A percentile compares a stretch with the other conserved stretches of the same genome.
Conservation (phyloP, 2,888 invertebrate species). For the Diabrotica balteata region DNA sequence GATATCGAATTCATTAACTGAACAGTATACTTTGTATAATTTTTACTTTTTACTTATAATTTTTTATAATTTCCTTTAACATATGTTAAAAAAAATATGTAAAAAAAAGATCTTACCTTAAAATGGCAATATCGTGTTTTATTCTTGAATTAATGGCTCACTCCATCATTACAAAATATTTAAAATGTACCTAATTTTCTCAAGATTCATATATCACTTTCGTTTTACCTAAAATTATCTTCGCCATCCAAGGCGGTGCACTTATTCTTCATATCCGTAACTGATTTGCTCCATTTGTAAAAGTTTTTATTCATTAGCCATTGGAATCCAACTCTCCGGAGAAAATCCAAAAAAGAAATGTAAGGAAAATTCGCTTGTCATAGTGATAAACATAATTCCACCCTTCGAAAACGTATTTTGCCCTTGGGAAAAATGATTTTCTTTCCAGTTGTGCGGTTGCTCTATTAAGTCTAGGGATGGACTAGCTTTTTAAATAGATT, state of each 20-base stretch:
- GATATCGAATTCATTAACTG: no score
- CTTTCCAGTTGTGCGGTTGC: constrained; percentile 20
- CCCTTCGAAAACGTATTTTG: constrained; percentile 23
- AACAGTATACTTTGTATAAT: no score
- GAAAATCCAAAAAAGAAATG: constrained; percentile 12
- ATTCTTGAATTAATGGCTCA: no score
- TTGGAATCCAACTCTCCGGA: background rate
- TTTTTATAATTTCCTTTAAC: no score
- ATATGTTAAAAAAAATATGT: no score
- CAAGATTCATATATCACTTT: background rate
- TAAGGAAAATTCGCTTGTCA: constrained; percentile 25
- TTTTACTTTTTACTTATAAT: no score
- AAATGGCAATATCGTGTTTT: no score
- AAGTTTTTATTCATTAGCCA: constrained; percentile 21
- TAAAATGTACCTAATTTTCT: no score
- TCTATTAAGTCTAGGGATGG: constrained; percentile 5
- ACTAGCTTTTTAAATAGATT: background rate
- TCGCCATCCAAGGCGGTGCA: no score
- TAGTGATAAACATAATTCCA: constrained; percentile 28
- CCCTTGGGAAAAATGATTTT: constrained; percentile 27
- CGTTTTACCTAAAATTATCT: background rate
- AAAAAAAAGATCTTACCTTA: no score
- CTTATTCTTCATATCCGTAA: background rate
- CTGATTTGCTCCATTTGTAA: constrained; percentile 10
- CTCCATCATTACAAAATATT: no score